phyloP scores from a whole-genome alignment of 1,140 invertebrate species.

The Drosophila obscura region DNA sequence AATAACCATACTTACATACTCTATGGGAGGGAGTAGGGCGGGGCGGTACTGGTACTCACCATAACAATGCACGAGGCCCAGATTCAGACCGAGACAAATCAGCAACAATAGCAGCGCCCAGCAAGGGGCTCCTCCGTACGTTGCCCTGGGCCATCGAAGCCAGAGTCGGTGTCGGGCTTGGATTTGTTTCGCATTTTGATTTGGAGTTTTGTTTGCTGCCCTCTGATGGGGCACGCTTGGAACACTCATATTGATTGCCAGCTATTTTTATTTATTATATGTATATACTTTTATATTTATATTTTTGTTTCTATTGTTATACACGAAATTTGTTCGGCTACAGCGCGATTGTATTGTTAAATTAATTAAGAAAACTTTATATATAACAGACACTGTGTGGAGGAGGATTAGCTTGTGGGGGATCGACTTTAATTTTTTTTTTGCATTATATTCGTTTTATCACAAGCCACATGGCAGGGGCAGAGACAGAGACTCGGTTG shows the following conservation, averaged over 20 bases:
- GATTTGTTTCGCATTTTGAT: constrained; percentile 30
- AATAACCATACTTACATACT: constrained; percentile 30
- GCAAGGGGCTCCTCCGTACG: constrained; percentile 25
- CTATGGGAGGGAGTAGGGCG: constrained; percentile 3
- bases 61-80: constrained; percentile 71
- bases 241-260: constrained; percentile 76
- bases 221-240: constrained; percentile 66
- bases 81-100: constrained; percentile 66
- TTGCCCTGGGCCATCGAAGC: constrained; percentile 30
- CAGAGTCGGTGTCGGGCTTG: constrained; percentile 14
- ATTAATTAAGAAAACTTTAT: constrained; percentile 72
- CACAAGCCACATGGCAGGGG: constrained; percentile 43
- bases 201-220: constrained; percentile 51
- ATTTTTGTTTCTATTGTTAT: constrained; percentile 53
- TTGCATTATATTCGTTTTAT: constrained; percentile 59
- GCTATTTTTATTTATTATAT: constrained; percentile 42
- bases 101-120: constrained; percentile 55
- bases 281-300: constrained; percentile 8
- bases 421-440: constrained; percentile 53
- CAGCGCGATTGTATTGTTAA: constrained; percentile 59
- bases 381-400: constrained; percentile 34
- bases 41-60: constrained; percentile 58
- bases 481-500: constrained; percentile 15
- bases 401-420: constrained; percentile 29
- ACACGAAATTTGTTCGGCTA: constrained; percentile 42